Evolutionary conservation across 2,888 invertebrate genomes (phyloP), one percentile per base, ranked within the genome.

Genomic region (Octonoba sinensis): DNA sequence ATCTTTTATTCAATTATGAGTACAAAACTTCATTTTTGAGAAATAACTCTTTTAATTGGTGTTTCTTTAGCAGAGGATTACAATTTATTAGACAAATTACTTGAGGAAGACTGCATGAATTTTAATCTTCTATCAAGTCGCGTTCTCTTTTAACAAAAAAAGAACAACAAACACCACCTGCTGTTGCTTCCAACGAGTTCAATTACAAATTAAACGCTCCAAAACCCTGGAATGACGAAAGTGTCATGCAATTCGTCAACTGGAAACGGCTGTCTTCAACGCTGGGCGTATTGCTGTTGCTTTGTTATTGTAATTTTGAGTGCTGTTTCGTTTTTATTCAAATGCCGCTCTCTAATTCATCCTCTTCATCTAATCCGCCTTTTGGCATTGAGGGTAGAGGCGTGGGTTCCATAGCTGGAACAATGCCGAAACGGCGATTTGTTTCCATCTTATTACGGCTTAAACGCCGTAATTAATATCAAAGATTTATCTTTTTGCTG

Each of bases 301-400:
- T 49, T 59, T 71, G 77, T 77, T 65, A 77, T 71, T 77, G 70
- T 70, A 77, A 77, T 77, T 65, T n/a, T n/a, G n/a, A n/a, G 36
- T 47, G 15, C 36, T 2, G 8, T n/a, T 4, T 46, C 27, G 27
- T 22, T 57, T 67, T 75, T 44, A 44, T 59, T 24, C 18, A 74
- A 69, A 56, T n/a, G 64, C 59, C 66, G 73, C 73, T 64, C 64
- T 73, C 20, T 65, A 73, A 73, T 65, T 65, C 51, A 36, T 62
- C 24, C 12, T 46, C 8, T 62, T 62, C 27, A 20, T 62, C 56
- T 51, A 46, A 36, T 65, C 24, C 16, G 56, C 44, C 22, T 46
- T 59, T 59, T 56, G 74, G 66, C 74, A 66, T 74, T 65, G 65
- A 74, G 46, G 13, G 22, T 57, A 16, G 15, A 57, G 66, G 74